phyloP scores from a whole-genome alignment of 2,113 vertebrate genomes.

The Buteo buteo region DNA sequence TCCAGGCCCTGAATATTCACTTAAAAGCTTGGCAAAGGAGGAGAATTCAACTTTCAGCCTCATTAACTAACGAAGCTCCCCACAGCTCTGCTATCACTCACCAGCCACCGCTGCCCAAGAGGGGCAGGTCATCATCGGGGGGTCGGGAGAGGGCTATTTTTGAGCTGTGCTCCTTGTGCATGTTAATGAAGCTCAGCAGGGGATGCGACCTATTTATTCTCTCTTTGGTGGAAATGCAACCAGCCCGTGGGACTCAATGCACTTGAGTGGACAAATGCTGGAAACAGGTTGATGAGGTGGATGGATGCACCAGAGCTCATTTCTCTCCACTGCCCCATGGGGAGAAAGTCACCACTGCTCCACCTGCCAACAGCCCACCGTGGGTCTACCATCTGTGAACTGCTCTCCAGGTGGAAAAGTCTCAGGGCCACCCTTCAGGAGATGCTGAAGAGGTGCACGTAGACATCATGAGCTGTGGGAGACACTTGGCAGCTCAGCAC shows the following conservation, averaged over 20 bases:
- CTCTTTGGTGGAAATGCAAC: neutral
- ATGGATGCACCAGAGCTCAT: neutral
- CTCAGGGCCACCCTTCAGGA: neutral
- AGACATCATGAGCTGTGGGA: neutral
- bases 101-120: neutral
- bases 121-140: neutral
- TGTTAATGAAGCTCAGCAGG: neutral
- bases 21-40: neutral
- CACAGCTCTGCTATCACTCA: neutral
- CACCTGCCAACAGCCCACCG: neutral
- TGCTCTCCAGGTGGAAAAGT: neutral
- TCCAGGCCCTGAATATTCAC: neutral
- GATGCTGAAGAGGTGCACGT: neutral
- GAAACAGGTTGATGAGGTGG: neutral
- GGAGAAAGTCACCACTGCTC: neutral
- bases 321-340: neutral
- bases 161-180: neutral
- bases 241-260: neutral
- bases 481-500: neutral
- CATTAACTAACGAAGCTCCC: neutral
- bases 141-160: neutral
- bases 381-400: neutral
- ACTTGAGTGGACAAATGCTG: rapidly evolving
- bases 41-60: neutral
- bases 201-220: neutral